phyloP scores from a whole-genome alignment of 1,140 invertebrate species.

The Capitella teleta region DNA sequence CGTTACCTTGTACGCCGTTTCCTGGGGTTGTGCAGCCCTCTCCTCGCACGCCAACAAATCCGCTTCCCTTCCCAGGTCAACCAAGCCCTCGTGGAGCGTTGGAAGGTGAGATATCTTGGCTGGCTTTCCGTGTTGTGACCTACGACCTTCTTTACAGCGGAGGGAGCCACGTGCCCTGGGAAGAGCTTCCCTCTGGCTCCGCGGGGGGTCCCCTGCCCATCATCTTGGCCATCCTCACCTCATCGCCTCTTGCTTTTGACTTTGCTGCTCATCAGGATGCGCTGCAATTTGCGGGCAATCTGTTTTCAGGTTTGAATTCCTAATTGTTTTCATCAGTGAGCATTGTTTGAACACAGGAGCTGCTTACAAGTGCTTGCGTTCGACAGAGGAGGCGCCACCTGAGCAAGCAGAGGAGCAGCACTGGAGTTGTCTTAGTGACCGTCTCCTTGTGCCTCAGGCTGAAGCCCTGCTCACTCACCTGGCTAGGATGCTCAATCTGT shows the following conservation, averaged over 20 bases:
- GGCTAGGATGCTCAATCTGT: constrained; percentile 57
- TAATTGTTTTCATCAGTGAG: too few relatives aligned
- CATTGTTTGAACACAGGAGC: too few relatives aligned
- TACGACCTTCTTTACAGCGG: too few relatives aligned
- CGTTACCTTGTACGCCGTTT: constrained; percentile 37
- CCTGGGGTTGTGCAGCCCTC: constrained; percentile 41
- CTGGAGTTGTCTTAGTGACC: constrained; percentile 31
- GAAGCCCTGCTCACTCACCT: constrained; percentile 58
- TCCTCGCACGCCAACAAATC: not conserved
- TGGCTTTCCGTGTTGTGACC: too few relatives aligned
- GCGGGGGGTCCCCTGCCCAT: constrained; percentile 42
- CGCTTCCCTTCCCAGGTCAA: too few relatives aligned
- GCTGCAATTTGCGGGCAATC: constrained; percentile 52
- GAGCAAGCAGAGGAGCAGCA: constrained; percentile 23
- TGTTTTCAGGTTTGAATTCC: constrained; percentile 48
- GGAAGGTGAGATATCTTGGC: constrained; percentile 2
- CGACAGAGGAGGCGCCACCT: constrained; percentile 15
- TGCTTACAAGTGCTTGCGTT: constrained; percentile 25
- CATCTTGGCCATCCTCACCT: constrained; percentile 47
- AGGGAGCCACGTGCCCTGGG: not conserved
- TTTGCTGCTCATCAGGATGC: constrained; percentile 53
- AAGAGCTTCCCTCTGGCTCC: constrained; percentile 6
- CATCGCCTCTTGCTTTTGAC: constrained; percentile 52
- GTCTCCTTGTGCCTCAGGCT: constrained; percentile 39
- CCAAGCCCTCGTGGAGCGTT: not conserved